Evolutionary conservation across 2,797 vertebrate genomes (phyloP), one percentile per base, ranked within the genome.

Genomic region (Crenichthys baileyi): DNA sequence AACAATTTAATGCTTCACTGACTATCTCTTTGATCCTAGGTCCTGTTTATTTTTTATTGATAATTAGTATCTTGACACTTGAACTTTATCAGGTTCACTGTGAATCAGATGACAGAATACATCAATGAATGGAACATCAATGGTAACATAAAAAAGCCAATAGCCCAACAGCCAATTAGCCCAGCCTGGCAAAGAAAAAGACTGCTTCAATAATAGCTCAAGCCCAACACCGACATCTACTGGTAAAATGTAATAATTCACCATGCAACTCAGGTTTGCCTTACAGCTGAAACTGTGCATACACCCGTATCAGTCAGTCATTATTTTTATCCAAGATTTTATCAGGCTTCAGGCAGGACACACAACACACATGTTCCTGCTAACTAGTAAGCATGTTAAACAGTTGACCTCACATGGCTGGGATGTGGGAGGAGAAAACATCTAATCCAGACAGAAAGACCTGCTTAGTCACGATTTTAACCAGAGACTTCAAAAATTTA

Each of bases 221-320:
- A 74, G 55, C 55, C 51, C 39, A 60, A 26, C 36, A 46, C 36
- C 60, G 72, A 74, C 72, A 44, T 60, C 55, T 74, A 15, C 55
- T 26, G 9, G 72, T 26, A 16, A 46, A 18, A 12, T 56, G 36
- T 16, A 16, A 44, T 8, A 44, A n/a, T 46, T 68, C 9, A 68
- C 24, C 24, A 15, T 68, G 9, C 8, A 46, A 2, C 24, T 24
- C 65, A 26, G 67, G 39, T n/a, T 68, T 44, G 22, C 24, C 15
- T n/a, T 46, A 15, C 41, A 46, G 12, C 39, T 67, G 20, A 67
- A 15, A 68, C 22, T 13, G 22, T 68, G 20, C 4, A 4, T 5
- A 41, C 22, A 16, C 48, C 16, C 16, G 18, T 3, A 12, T 68
- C 41, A 12, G 24, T 46, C 11, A n/a, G 9, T 15, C 44, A 24